Evolutionary conservation across 1,140 invertebrate genomes (phyloP), one percentile per base, ranked within the genome.

Genomic region (Proctacanthus coquilletti): DNA sequence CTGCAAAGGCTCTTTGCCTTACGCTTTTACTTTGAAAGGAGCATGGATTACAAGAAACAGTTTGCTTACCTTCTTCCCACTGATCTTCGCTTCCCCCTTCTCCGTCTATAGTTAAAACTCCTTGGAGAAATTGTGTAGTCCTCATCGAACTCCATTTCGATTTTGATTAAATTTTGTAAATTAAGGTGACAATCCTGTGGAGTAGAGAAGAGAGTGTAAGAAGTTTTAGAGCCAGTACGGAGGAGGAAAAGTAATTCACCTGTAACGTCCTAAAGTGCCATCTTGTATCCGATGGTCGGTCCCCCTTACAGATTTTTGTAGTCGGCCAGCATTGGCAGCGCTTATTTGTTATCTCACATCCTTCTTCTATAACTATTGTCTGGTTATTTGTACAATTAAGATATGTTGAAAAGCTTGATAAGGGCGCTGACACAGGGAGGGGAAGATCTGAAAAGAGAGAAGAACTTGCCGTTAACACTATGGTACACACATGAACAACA

Each of bases 101-200:
- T 34, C 42, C 56, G 56, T 45, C 56, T 53, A 42, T 57, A 57
- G 42, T 53, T 47, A 35, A 57, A 57, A 46, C 53, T 58, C 44
- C 47, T 53, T 45, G 56, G 55, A 46, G 56, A 51, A 47, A 56
- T 51, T 56, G 57, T 59, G 33, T 57, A 59, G 47, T 59, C 56
- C 46, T 57, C 56, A 52, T 59, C 56, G 44, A 59, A 59, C 45
- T 59, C 56, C 45, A 45, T 44, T 49, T 59, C 55, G 36, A 53
- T 43, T 44, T 58, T 54, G 23, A 59, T 50, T 18, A 59, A 42
- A 51, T 58, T 59, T 44, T 54, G 50, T 46, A 59, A 53, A 45
- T 59, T 59, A 34, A 59, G 45, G 44, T 59, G 55, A 46, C 56
- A 59, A 42, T 59, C 56, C 56, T 58, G 21, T 5, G 8, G 33